Base-by-base conservation (phyloP, 2,888 invertebrate species). In the Euzetes globulus region DNA sequence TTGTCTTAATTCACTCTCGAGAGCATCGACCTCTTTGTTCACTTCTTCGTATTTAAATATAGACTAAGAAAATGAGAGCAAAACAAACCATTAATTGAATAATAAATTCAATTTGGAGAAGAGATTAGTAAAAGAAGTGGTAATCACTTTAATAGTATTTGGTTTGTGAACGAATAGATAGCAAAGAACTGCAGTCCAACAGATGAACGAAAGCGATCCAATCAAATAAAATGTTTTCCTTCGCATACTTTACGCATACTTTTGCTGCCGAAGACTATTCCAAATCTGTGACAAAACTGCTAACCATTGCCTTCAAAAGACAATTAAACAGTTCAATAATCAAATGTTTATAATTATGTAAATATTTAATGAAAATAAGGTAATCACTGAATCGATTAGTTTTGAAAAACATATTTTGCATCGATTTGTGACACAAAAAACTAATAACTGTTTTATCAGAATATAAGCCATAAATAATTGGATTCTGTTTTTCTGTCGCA, bases 121-220 rank as follows among this genome's bases (percentile, higher is more conserved):
- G n/a, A 6, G n/a, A 25, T 9, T 19, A 47, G 65, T 1, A 45
- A 50, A 6, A 47, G 27, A 25, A 17, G 22, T 29, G 17, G 11
- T 33, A 65, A 17, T 25, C 15, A 70, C 70, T 47, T 70, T 70
- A 70, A 45, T 47, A 45, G 41, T 41, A 45, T 72, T 60, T 17
- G 78, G 78, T 75, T 78, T 78, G 74, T 79, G 78, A 37, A 78
- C 76, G 74, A 78, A 79, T 33, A 85, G 82, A 80, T 85, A 84
- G 80, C 86, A 87, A 76, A 86, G 84, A 78, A 86, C 82, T 74
- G 84, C 83, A 80, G 84, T 84, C 87, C 87, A 87, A 82, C 86
- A 81, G 80, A 86, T 82, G 79, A 86, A 82, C 79, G 84, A 77
- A 75, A 80, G 73, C 60, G 76, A 77, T 68, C 78, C 77, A 70